These are phyloP conservation scores for Poecile montanus DNA, from an alignment of 2,797 vertebrate species.

Conservation along the genomic window DNA sequence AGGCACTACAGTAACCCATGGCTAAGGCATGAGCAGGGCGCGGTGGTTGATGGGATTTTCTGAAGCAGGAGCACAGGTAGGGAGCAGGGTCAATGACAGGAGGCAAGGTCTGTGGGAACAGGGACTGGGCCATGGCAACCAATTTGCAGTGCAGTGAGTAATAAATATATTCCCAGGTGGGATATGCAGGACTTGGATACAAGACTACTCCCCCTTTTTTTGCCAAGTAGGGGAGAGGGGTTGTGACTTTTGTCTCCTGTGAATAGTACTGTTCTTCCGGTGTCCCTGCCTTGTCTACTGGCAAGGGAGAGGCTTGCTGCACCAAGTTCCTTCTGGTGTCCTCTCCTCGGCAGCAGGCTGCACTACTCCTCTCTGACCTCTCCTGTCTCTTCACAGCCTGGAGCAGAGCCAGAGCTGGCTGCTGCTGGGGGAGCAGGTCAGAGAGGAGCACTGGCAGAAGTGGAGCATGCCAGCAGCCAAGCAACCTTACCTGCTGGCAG, in stretches of 20 bases:
- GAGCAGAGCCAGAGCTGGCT: neutral
- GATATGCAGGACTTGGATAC: neutral
- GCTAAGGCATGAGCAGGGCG: neutral
- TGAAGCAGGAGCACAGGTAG: neutral
- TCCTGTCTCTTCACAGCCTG: neutral
- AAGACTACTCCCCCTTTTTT: neutral
- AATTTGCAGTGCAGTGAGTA: neutral
- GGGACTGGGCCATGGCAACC: accelerated
- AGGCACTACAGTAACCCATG: neutral
- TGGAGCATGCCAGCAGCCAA: accelerated
- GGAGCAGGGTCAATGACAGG: neutral
- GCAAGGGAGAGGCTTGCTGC: neutral
- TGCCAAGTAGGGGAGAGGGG: neutral
- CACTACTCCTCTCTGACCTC: neutral
- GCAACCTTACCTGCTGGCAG: neutral
- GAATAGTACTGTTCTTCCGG: neutral
- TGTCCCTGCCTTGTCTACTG: neutral
- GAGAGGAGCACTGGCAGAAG: neutral
- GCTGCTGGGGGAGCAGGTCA: neutral
- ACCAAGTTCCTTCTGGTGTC: neutral
- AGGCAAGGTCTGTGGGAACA: neutral
- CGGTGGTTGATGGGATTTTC: neutral
- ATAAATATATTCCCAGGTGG: neutral
- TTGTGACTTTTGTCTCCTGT: neutral
- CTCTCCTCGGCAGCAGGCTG: neutral